These are phyloP conservation scores for Drosophila aff. DNA, from an alignment of 1,140 invertebrate genomes.

Conservation along the genomic window DNA sequence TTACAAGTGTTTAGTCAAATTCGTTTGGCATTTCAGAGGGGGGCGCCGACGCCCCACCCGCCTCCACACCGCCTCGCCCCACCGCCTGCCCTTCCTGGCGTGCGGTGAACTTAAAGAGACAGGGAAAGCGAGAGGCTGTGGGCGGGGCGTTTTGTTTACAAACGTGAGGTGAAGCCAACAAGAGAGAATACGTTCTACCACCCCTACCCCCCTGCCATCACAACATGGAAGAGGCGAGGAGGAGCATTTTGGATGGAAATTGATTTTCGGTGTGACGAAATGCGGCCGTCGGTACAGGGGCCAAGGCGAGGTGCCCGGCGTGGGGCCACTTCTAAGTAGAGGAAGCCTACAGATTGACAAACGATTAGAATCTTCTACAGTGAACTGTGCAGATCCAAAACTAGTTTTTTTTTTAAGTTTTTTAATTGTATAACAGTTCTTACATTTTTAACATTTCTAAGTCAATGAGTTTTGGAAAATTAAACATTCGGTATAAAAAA, in stretches of 20 bases:
- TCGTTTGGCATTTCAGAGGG: conserved; percentile 56
- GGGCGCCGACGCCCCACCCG: conserved; percentile 17
- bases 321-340: conserved; percentile 2
- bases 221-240: conserved; percentile 1
- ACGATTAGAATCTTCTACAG: background rate
- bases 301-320: background rate
- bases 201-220: background rate
- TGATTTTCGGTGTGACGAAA: conserved; percentile 77
- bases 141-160: conserved; percentile 72
- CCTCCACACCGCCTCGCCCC: background rate
- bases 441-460: no score
- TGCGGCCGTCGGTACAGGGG: conserved; percentile 43
- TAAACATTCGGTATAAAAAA: no score
- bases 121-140: conserved; percentile 22
- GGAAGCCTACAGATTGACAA: background rate
- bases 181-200: conserved; percentile 41
- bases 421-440: no score
- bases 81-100: conserved; percentile 16
- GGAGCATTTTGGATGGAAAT: conserved; percentile 71
- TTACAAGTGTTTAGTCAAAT: conserved; percentile 83
- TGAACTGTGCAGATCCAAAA: background rate
- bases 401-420: no score
- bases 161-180: conserved; percentile 66
- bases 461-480: no score
- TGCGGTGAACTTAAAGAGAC: conserved; percentile 32